Conservation (phyloP, 2,888 invertebrate species). For the Conchocele bisecta region DNA sequence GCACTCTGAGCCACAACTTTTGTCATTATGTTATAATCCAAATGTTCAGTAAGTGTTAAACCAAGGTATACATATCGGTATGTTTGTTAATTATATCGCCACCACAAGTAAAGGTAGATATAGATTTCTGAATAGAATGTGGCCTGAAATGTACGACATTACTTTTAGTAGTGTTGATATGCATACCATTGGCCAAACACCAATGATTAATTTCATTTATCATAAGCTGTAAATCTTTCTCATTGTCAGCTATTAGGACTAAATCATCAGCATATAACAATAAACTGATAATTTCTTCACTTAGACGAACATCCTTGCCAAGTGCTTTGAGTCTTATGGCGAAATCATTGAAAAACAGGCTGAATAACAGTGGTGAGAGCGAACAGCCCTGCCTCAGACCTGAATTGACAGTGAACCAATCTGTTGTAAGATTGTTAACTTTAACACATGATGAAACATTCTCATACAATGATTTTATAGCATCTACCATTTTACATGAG, state of each 20-base stretch:
- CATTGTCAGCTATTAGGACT: slow-evolving; percentile 11
- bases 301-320: slow-evolving; percentile 3
- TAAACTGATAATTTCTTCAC: slow-evolving; percentile 4
- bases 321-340: slow-evolving; percentile 1
- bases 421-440: slow-evolving; percentile 17
- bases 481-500: slow-evolving; percentile 4
- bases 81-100: too few species aligned
- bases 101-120: slow-evolving; percentile 11
- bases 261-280: slow-evolving; percentile 12
- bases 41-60: slow-evolving; percentile 29
- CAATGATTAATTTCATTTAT: slow-evolving; percentile 25
- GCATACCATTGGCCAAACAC: slow-evolving; percentile 9
- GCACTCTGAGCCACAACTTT: slow-evolving; percentile 41
- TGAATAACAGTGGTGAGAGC: slow-evolving; percentile 12
- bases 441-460: slow-evolving; percentile 13
- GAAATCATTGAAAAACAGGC: slow-evolving; percentile 12
- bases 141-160: slow-evolving; percentile 32
- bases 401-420: slow-evolving; percentile 25
- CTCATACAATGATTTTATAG: slow-evolving; percentile 20
- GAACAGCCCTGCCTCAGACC: slow-evolving; percentile 21
- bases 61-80: slow-evolving; percentile 44
- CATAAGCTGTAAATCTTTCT: slow-evolving; percentile 23
- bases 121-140: neutral
- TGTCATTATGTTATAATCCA: slow-evolving; percentile 34
- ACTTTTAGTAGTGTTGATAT: slow-evolving; percentile 28